Base-by-base conservation (phyloP, 1,140 invertebrate genomes). In the Melitaea cinxia region DNA sequence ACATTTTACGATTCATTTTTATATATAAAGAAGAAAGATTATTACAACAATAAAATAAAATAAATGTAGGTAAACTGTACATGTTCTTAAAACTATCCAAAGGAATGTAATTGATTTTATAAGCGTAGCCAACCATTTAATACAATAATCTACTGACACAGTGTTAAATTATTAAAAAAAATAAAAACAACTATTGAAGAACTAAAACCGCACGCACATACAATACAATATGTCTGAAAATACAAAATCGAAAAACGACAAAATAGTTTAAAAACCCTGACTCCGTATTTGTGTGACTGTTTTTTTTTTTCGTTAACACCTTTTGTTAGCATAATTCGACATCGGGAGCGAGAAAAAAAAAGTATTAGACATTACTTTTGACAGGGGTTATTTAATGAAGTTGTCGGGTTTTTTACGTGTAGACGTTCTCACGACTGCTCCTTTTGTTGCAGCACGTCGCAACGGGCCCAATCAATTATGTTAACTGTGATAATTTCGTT, bases 331-430 rank as follows among this genome's bases (percentile, higher is more conserved):
- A 88, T 90, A 89, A 90, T 89, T 89, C 84, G 85, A 90, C 79
- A 88, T 85, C 85, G 82, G 85, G 84, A 88, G 82, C 80, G 81
- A 79, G 80, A 82, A 88, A 85, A 85, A 87, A 88, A 88, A 88
- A 86, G 73, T 80, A 83, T 82, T 87, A 87, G 78, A 88, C 83
- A 88, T 88, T 87, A 90, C 79, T 69, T 84, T 87, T 88, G 85
- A 90, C 88, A 89, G 84, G 80, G 80, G 85, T 80, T 89, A 90
- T 88, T 89, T 88, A 90, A 90, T 90, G 86, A 90, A 90, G 88
- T 85, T 73, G 88, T 90, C 77, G 65, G 72, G 73, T 84, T 86
- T 82, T 88, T 82, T 74, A 50, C 37, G 55, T 61, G 64, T 53
- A 55, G 70, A 55, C 66, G 74, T 77, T 90, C 85, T 83, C 88